These are phyloP conservation scores for Acipenser oxyrinchus DNA, from an alignment of 2,797 vertebrate species.

Conservation along the genomic window DNA sequence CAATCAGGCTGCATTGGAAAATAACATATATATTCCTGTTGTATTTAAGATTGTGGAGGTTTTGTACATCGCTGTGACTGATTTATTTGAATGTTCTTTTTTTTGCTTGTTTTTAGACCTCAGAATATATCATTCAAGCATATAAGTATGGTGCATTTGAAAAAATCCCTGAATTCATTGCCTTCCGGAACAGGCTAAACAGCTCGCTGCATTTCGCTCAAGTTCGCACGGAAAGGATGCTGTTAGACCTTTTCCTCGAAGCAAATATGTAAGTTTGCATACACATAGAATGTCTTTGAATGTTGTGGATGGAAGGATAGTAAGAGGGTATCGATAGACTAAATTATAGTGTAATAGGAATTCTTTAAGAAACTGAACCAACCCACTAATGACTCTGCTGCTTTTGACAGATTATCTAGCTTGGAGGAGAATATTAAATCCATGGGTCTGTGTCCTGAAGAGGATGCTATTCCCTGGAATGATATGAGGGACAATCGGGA, in stretches of 20 bases:
- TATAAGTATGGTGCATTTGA: conserved; percentile 98
- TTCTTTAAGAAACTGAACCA: no score
- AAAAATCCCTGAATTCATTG: conserved; percentile 98
- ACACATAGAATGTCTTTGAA: no score
- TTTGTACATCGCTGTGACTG: neutral
- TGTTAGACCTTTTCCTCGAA: conserved; percentile 89
- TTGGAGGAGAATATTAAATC: conserved; percentile 92
- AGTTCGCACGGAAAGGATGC: conserved; percentile 90
- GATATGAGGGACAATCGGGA: conserved; percentile 88
- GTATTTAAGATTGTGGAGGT: no score
- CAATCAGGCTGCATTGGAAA: conserved; percentile 1
- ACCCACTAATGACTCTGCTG: neutral
- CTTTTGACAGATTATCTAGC: conserved; percentile 57
- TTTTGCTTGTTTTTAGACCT: conserved; percentile 68
- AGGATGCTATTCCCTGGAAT: conserved; percentile 93
- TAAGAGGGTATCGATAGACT: no score
- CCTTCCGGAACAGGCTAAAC: conserved; percentile 88
- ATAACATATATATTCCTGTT: no score
- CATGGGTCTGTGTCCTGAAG: conserved; percentile 89
- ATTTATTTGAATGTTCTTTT: neutral
- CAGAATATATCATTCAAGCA: conserved; percentile 98
- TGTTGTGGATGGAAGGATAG: no score
- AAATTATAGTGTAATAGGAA: no score
- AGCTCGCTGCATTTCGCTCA: conserved; percentile 96
- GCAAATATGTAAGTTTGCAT: conserved; percentile 79